A percentile compares a stretch with the other conserved stretches of the same genome.
Evolutionary conservation across 2,113 vertebrate genomes (phyloP).

Genomic region (Dolichotis patagonum): DNA sequence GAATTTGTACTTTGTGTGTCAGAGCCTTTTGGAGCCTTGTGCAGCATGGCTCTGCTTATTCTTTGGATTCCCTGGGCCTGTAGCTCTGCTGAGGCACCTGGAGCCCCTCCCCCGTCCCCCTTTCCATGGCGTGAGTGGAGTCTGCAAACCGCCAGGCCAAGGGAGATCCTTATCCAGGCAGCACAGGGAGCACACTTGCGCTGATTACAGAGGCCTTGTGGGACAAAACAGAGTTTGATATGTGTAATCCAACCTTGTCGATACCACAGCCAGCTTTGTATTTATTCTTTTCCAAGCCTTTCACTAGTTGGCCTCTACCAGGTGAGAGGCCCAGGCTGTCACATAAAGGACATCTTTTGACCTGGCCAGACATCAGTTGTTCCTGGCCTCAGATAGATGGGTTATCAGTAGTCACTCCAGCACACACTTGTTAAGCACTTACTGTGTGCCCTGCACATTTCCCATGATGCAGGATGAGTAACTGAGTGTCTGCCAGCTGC

Average conservation of each 20-base stretch:
- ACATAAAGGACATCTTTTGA: conserved; percentile 34
- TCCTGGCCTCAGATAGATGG: conserved; percentile 42
- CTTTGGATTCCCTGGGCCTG: background rate
- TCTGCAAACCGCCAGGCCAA: background rate
- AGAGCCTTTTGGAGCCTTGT: background rate
- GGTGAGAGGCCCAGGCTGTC: conserved; percentile 50
- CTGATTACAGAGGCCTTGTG: conserved; percentile 29
- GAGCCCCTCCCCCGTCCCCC: background rate
- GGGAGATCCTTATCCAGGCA: conserved; percentile 66
- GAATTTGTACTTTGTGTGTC: background rate
- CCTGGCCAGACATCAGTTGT: conserved; percentile 55
- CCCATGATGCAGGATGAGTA: background rate
- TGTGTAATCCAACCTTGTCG: conserved; percentile 70
- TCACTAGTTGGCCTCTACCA: conserved; percentile 60
- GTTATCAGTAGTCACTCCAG: conserved; percentile 29
- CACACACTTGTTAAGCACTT: background rate
- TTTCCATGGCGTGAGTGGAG: conserved; percentile 51
- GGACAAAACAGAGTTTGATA: conserved; percentile 70
- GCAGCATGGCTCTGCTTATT: background rate
- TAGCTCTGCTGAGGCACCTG: conserved; percentile 40
- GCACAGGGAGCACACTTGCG: conserved; percentile 37
- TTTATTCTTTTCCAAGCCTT: background rate
- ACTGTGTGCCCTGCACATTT: background rate
- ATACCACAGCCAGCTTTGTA: conserved; percentile 42
- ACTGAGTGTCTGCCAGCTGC: background rate